These are phyloP conservation scores for Hemicrepidius hirtus DNA, from an alignment of 2,888 invertebrate genomes.

Conservation along the genomic window DNA sequence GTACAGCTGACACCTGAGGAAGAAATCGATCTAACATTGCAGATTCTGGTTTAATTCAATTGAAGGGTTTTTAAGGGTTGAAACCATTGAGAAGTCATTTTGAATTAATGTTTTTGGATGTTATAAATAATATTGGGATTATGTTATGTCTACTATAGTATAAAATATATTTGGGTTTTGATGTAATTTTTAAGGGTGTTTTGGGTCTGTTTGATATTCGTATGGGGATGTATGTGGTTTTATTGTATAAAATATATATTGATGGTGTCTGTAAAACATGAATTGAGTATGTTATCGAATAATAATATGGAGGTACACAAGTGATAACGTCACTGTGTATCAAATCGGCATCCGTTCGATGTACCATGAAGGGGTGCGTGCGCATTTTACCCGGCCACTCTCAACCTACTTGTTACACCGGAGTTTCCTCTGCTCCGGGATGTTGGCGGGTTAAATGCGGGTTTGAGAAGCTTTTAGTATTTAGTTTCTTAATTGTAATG, in stretches of 20 bases:
- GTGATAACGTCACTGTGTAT: slow-evolving; percentile 51
- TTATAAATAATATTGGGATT: too few relatives aligned
- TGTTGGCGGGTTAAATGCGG: slow-evolving; percentile 62
- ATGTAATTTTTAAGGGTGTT: too few relatives aligned
- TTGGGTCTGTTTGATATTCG: too few relatives aligned
- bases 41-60: slow-evolving; percentile 4
- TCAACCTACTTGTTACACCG: slow-evolving; percentile 71
- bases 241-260: too few relatives aligned
- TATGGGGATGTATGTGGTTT: too few relatives aligned
- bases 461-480: slow-evolving; percentile 35
- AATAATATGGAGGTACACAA: slow-evolving; percentile 49
- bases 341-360: slow-evolving; percentile 59
- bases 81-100: too few relatives aligned
- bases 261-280: not conserved
- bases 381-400: slow-evolving; percentile 67
- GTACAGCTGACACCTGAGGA: not conserved
- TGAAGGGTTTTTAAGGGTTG: not conserved
- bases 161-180: too few relatives aligned
- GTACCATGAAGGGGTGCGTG: slow-evolving; percentile 63
- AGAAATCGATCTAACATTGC: slow-evolving; percentile 1
- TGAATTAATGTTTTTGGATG: too few relatives aligned
- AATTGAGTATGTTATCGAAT: slow-evolving; percentile 22
- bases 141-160: too few relatives aligned
- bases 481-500: slow-evolving; percentile 35
- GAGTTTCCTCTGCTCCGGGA: slow-evolving; percentile 69